Percentiles rank a stretch among this genome's conserved stretches.
These are phyloP conservation scores for Neostethus bicornis DNA, from an alignment of 2,797 vertebrate species.

Conservation along the genomic window DNA sequence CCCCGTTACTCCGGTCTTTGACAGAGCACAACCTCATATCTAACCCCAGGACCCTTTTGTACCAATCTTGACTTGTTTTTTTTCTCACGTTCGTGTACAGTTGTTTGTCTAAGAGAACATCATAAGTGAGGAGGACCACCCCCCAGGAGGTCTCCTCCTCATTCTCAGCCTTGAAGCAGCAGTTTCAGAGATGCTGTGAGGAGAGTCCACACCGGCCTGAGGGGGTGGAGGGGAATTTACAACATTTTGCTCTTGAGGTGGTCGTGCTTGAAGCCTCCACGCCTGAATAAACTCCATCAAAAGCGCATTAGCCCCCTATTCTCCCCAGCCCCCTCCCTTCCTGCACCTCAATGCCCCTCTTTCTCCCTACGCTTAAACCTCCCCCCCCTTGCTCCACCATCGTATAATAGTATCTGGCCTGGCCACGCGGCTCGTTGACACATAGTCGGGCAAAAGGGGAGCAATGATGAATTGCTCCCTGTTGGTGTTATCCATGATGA, in stretches of 20 bases:
- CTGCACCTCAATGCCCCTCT: slow-evolving; percentile 61
- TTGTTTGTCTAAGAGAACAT: slow-evolving; percentile 9
- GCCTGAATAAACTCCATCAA: slow-evolving; percentile 98
- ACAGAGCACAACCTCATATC: slow-evolving; percentile 4
- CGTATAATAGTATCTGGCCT: slow-evolving; percentile 95
- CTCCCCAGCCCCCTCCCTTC: slow-evolving; percentile 32
- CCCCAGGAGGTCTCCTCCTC: slow-evolving; percentile 14
- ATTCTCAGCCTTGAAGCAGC: slow-evolving; percentile 24
- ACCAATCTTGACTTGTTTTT: slow-evolving; percentile 8
- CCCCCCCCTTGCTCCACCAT: slow-evolving; percentile 70
- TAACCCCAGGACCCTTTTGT: not conserved
- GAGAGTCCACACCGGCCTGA: slow-evolving; percentile 5
- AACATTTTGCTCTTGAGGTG: slow-evolving; percentile 75
- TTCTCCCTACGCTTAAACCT: slow-evolving; percentile 25
- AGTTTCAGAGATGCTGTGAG: slow-evolving; percentile 19
- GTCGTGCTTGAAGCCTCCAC: slow-evolving; percentile 88
- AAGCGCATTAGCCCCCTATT: slow-evolving; percentile 91
- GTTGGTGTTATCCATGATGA: slow-evolving; percentile 90
- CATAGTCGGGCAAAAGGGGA: slow-evolving; percentile 81
- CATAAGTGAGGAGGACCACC: slow-evolving; percentile 9
- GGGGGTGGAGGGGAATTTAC: slow-evolving; percentile 40
- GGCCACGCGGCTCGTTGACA: slow-evolving; percentile 89
- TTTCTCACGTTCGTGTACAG: slow-evolving; percentile 5
- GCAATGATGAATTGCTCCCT: slow-evolving; percentile 95
- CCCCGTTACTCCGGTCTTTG: too few species aligned